phyloP scores from a whole-genome alignment of 2,888 invertebrate genomes.

The Aphidius colemani region DNA sequence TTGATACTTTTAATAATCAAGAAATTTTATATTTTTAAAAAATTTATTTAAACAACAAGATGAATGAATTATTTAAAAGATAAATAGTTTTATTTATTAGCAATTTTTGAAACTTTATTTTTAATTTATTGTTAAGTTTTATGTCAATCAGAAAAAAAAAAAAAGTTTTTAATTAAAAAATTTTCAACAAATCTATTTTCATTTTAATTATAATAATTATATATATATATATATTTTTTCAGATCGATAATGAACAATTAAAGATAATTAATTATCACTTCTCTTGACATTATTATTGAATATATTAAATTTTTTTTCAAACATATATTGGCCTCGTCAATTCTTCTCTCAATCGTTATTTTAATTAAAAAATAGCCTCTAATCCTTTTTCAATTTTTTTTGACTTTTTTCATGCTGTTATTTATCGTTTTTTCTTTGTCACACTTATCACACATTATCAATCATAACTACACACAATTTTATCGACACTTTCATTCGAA shows the following conservation, averaged over 20 bases:
- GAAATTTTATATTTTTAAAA: slow-evolving; percentile 29
- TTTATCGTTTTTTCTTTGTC: slow-evolving; percentile 2
- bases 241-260: slow-evolving; percentile 16
- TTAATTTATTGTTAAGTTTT: neutral
- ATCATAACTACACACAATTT: slow-evolving; percentile 11
- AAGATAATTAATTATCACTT: slow-evolving; percentile 14
- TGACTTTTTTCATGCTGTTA: slow-evolving; percentile 1
- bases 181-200: neutral
- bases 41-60: no score
- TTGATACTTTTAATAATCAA: neutral
- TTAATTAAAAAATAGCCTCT: slow-evolving; percentile 7
- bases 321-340: slow-evolving; percentile 8
- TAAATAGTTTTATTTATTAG: slow-evolving; percentile 19
- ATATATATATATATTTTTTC: neutral
- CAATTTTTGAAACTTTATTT: neutral
- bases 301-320: slow-evolving; percentile 2
- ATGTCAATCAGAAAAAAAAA: neutral
- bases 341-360: slow-evolving; percentile 8
- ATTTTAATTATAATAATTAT: neutral
- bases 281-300: slow-evolving; percentile 13
- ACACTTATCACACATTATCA: slow-evolving; percentile 14
- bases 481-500: slow-evolving; percentile 8
- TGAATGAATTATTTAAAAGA: slow-evolving; percentile 22
- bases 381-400: slow-evolving; percentile 12
- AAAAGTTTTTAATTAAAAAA: neutral